Evolutionary conservation across 2,888 invertebrate genomes (phyloP).

Genomic region (Leptodirus hochenwartii): DNA sequence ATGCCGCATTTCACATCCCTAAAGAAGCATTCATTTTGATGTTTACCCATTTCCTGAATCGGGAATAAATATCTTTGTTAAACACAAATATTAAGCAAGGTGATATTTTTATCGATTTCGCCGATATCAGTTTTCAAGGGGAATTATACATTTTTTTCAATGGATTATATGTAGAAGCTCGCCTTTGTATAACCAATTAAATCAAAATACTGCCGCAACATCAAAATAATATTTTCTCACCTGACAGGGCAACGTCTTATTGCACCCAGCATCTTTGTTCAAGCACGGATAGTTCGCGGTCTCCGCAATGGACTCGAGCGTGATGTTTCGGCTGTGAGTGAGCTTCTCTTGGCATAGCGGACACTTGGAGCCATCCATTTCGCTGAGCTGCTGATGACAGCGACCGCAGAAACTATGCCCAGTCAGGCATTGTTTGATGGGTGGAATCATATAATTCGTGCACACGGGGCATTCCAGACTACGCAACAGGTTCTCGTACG

Average conservation of each 20-base stretch:
- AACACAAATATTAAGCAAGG: no score
- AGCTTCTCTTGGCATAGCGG: background rate
- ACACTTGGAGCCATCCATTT: no score
- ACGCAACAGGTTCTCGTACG: background rate
- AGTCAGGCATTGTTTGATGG: background rate
- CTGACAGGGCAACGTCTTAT: background rate
- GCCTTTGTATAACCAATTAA: no score
- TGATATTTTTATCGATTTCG: no score
- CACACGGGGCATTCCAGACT: conserved; percentile 1
- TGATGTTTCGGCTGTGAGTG: background rate
- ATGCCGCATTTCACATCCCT: background rate
- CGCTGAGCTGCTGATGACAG: background rate
- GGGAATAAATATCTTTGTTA: no score
- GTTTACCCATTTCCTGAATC: no score
- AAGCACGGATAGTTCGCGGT: background rate
- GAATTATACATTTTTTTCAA: no score
- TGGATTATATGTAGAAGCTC: no score
- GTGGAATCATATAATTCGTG: conserved; percentile 1
- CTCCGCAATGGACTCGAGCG: background rate
- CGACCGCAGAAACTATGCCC: background rate
- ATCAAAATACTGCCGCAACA: no score
- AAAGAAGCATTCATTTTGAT: background rate
- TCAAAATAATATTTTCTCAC: no score
- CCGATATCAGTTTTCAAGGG: no score
- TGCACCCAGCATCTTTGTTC: background rate